These are phyloP conservation scores for Acrossocheilus wenchowensis DNA, from an alignment of 2,797 vertebrate species.

Conservation along the genomic window DNA sequence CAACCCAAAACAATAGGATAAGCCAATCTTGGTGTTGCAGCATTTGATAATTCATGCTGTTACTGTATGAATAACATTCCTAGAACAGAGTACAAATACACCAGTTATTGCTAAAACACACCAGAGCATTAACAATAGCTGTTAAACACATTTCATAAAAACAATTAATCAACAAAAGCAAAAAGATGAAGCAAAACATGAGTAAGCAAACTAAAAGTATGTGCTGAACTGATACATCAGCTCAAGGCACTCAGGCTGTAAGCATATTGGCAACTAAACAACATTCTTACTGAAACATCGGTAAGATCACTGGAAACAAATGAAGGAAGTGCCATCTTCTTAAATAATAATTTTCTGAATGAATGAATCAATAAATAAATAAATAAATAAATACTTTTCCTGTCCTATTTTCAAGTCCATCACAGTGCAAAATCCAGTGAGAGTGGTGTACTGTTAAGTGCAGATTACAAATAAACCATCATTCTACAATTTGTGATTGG, in stretches of 20 bases:
- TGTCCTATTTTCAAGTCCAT: constrained; percentile 69
- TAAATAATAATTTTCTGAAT: constrained; percentile 66
- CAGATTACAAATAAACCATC: neutral
- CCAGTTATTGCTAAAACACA: constrained; percentile 72
- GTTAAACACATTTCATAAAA: constrained; percentile 75
- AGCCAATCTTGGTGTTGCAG: constrained; percentile 76
- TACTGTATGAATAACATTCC: constrained; percentile 81
- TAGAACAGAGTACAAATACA: constrained; percentile 76
- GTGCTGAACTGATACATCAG: constrained; percentile 79
- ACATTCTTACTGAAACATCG: constrained; percentile 79
- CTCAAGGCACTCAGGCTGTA: constrained; percentile 87
- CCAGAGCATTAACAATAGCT: constrained; percentile 71
- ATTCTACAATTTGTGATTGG: constrained; percentile 45
- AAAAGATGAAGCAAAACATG: constrained; percentile 62
- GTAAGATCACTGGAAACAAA: constrained; percentile 54
- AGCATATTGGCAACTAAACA: constrained; percentile 82
- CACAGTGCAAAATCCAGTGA: constrained; percentile 77
- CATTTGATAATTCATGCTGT: constrained; percentile 80
- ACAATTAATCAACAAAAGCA: constrained; percentile 64
- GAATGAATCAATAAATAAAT: constrained; percentile 22
- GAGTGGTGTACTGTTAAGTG: constrained; percentile 24
- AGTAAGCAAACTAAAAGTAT: constrained; percentile 70
- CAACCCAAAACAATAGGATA: constrained; percentile 79
- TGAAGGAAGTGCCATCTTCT: constrained; percentile 62
- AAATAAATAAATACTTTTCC: constrained; percentile 53